Evolutionary conservation across 2,113 vertebrate genomes (phyloP), one percentile per base, ranked within the genome.

Genomic region (Clarias batrachus): DNA sequence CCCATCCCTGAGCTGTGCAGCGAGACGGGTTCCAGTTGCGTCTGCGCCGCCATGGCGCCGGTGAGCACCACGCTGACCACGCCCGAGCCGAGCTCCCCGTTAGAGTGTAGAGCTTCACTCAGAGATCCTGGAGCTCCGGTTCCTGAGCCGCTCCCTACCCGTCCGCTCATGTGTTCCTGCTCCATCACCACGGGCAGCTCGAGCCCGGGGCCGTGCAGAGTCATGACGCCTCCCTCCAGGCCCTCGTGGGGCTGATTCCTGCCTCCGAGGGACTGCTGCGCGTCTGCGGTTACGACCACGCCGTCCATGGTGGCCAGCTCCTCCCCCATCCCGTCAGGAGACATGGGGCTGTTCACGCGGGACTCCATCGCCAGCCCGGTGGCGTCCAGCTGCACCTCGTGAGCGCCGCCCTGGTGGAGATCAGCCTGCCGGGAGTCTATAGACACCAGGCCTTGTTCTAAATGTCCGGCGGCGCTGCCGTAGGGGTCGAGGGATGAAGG

Each of bases 181-280:
- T 99, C 98, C 97, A 99, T 97, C 88, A 98, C 97, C 0, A 98
- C 97, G 0, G 97, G 96, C 56, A 99, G 96, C 90, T 99, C 98
- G 70, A 99, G 94, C 88, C 96, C 96, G 27, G 94, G 86, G 4
- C 94, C 93, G 0, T 99, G 97, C 37, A 99, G 95, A 25, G 98
- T 96, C 86, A 99, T 95, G 87, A 98, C 97, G 0, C 94, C 93
- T 0, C 94, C 91, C 0, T 95, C 91, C 0, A 97, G 37, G 54
- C 96, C 91, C 14, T 98, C 97, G 0, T 98, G 97, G 84, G 92
- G 95, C 78, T 94, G 96, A 83, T 95, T 93, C 87, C 96, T 93
- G 0, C 87, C 94, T 0, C 96, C 94, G 0, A 94, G 91, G 89
- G 97, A 96, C 91, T 96, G 97, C 1, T 96, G 92, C 33, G 94